Percentiles rank a stretch among this genome's conserved stretches.
Evolutionary conservation across 2,113 vertebrate species (phyloP).

Genomic region (Heterotis niloticus): DNA sequence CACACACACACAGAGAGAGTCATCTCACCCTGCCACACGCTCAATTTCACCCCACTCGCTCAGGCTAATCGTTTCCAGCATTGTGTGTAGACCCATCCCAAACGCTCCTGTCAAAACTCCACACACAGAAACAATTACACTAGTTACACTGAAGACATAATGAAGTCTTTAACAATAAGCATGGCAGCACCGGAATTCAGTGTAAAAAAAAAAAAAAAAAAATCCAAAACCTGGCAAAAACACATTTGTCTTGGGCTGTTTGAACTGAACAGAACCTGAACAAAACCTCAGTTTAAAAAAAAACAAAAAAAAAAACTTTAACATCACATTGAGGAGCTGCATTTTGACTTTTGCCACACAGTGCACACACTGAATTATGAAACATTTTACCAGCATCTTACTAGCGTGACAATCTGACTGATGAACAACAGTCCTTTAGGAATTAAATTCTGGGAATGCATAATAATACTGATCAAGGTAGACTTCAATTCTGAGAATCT

Average conservation of each 20-base stretch:
- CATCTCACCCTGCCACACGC: conserved; percentile 6
- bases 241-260: background rate
- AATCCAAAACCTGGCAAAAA: background rate
- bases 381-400: background rate
- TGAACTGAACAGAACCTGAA: background rate
- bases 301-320: background rate
- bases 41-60: background rate
- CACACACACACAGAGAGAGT: too few species aligned
- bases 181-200: background rate
- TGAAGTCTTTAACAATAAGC: background rate
- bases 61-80: conserved; percentile 20
- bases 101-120: conserved; percentile 9
- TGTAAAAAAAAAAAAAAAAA: background rate
- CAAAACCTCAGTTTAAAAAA: background rate
- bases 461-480: too few species aligned
- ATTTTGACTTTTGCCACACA: background rate
- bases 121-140: conserved; percentile 17
- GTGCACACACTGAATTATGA: background rate
- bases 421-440: too few species aligned
- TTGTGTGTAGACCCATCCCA: background rate
- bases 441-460: too few species aligned
- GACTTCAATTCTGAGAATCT: too few species aligned
- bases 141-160: background rate
- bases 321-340: background rate
- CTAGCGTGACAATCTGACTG: too few species aligned